Conservation (phyloP, 2,888 invertebrate species). For the Campoletis raptor region DNA sequence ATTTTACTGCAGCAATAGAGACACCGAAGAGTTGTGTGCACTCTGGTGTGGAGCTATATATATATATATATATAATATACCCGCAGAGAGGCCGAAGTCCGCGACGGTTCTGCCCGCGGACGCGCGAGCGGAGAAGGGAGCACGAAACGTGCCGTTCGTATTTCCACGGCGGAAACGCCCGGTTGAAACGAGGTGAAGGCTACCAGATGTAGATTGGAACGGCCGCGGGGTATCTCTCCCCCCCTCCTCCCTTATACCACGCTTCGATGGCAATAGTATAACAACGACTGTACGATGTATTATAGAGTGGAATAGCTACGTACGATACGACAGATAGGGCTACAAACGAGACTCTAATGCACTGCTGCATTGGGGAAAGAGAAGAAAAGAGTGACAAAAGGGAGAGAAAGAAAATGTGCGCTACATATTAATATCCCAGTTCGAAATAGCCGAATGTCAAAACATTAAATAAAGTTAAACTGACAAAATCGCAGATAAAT, state of each 20-base stretch:
- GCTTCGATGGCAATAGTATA: constrained; percentile 64
- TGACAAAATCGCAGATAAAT: not conserved
- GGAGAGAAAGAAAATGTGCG: not conserved
- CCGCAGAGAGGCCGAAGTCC: constrained; percentile 60
- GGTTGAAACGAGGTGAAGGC: constrained; percentile 83
- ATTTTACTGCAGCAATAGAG: constrained; percentile 27
- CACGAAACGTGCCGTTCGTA: constrained; percentile 71
- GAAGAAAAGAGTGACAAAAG: not conserved
- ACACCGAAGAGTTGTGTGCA: constrained; percentile 21
- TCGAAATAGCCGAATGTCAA: not conserved
- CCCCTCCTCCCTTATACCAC: constrained; percentile 16
- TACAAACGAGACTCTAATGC: constrained; percentile 43
- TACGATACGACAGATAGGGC: constrained; percentile 51
- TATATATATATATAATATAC: not conserved
- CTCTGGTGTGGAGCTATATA: not conserved
- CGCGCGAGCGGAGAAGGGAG: constrained; percentile 30
- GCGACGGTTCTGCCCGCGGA: constrained; percentile 53
- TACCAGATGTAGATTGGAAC: constrained; percentile 75
- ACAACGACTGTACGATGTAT: constrained; percentile 53
- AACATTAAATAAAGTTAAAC: not conserved
- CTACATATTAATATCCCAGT: constrained; percentile 2
- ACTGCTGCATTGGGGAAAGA: constrained; percentile 3
- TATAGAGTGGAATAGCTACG: constrained; percentile 35
- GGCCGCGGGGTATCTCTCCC: constrained; percentile 64
- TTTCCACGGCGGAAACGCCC: constrained; percentile 81